Percentiles rank a stretch among this genome's conserved stretches.
Conservation (phyloP, 2,113 vertebrate genomes). For the Mandrillus leucophaeus region DNA sequence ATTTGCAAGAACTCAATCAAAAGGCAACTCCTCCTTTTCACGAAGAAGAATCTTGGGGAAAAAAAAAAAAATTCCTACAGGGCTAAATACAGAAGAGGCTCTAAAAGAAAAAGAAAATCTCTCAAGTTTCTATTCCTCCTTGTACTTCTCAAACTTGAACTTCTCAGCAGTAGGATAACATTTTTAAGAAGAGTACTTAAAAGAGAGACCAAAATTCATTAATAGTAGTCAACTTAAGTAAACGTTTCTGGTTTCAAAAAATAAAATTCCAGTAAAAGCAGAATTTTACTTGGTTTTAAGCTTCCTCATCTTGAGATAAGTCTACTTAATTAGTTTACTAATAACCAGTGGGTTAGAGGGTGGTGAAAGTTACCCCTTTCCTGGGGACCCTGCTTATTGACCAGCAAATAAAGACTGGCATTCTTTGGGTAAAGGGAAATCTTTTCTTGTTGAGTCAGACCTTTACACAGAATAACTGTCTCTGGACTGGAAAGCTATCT, state of each 20-base stretch:
- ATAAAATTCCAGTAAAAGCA: background rate
- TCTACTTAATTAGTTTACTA: background rate
- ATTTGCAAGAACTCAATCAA: background rate
- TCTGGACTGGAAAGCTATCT: background rate
- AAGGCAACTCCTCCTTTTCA: background rate
- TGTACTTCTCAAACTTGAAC: constrained; percentile 8
- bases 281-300: constrained; percentile 30
- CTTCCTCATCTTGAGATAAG: background rate
- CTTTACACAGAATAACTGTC: background rate
- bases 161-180: background rate
- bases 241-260: background rate
- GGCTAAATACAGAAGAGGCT: background rate
- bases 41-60: background rate
- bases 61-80: background rate
- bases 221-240: background rate
- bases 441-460: background rate
- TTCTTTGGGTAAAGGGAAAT: background rate
- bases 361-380: background rate
- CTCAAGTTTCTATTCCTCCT: background rate
- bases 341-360: background rate
- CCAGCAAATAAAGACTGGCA: background rate
- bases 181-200: constrained; percentile 1
- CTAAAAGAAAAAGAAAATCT: constrained; percentile 16
- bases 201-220: background rate
- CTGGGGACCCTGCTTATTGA: background rate